Evolutionary conservation across 2,797 vertebrate species (phyloP).

Genomic region (Okamejei kenojei): DNA sequence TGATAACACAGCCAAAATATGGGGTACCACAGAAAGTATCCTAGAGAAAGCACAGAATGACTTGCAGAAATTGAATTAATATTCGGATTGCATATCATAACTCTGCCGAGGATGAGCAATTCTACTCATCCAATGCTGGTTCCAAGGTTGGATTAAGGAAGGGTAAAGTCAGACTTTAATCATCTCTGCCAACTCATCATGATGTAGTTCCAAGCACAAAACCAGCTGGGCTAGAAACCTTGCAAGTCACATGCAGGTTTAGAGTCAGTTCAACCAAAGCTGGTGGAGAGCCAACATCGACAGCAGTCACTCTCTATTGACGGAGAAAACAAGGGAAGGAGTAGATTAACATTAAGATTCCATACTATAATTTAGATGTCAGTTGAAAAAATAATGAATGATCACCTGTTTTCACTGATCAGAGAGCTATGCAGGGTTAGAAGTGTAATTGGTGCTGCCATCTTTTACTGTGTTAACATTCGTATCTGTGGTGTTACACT

Average conservation of each 20-base stretch:
- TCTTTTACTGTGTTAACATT: neutral
- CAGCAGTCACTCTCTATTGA: too few relatives aligned
- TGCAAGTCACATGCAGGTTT: too few relatives aligned
- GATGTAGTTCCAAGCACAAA: too few relatives aligned
- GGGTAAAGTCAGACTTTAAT: too few relatives aligned
- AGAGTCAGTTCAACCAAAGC: too few relatives aligned
- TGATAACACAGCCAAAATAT: neutral
- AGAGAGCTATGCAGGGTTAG: neutral
- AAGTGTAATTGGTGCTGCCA: neutral
- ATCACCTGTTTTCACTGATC: neutral
- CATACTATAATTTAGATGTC: neutral
- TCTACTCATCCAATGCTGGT: too few relatives aligned
- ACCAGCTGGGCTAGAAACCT: too few relatives aligned
- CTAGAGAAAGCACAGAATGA: neutral
- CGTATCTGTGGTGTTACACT: neutral
- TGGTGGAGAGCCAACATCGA: too few relatives aligned
- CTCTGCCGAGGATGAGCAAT: too few relatives aligned
- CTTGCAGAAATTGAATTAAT: neutral
- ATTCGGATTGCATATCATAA: neutral
- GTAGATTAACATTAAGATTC: neutral
- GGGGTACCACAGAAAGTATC: neutral
- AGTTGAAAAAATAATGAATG: neutral
- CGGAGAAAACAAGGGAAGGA: too few relatives aligned
- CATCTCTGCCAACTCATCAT: too few relatives aligned
- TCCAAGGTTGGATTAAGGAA: too few relatives aligned